Percentiles rank a stretch among this genome's conserved stretches.
Evolutionary conservation across 2,113 vertebrate species (phyloP).

Genomic region (Anseranas semipalmata): DNA sequence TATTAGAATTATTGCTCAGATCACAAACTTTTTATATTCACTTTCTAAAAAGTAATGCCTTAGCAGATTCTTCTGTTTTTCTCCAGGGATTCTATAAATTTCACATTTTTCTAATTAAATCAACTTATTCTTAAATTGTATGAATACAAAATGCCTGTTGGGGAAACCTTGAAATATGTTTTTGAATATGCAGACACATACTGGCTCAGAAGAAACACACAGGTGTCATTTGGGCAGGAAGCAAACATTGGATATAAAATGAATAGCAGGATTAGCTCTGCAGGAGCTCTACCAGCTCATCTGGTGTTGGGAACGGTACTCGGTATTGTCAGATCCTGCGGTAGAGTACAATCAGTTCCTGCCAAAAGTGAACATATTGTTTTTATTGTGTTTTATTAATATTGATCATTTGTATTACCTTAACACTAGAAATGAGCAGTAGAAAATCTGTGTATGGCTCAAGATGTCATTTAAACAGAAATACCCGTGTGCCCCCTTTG

Average conservation of each 20-base stretch:
- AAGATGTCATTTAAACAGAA: neutral
- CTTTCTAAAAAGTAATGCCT: neutral
- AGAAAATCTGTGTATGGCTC: accelerated
- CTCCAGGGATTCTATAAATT: neutral
- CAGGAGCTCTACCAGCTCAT: neutral
- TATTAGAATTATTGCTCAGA: neutral
- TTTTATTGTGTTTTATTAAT: neutral
- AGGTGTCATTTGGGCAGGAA: constrained; percentile 25
- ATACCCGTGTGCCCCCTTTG: neutral
- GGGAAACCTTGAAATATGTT: neutral
- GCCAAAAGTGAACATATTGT: neutral
- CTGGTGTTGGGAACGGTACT: neutral
- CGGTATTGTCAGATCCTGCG: neutral
- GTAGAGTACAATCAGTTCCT: neutral
- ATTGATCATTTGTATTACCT: neutral
- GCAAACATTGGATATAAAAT: accelerated
- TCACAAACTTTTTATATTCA: neutral
- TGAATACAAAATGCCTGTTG: neutral
- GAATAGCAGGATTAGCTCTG: neutral
- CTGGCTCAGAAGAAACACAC: neutral
- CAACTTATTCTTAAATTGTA: neutral
- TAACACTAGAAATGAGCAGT: neutral
- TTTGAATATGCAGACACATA: neutral
- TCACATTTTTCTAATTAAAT: neutral
- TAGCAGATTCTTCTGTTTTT: neutral